Conservation (phyloP, 2,888 invertebrate genomes). For the Andrena bucephala region DNA sequence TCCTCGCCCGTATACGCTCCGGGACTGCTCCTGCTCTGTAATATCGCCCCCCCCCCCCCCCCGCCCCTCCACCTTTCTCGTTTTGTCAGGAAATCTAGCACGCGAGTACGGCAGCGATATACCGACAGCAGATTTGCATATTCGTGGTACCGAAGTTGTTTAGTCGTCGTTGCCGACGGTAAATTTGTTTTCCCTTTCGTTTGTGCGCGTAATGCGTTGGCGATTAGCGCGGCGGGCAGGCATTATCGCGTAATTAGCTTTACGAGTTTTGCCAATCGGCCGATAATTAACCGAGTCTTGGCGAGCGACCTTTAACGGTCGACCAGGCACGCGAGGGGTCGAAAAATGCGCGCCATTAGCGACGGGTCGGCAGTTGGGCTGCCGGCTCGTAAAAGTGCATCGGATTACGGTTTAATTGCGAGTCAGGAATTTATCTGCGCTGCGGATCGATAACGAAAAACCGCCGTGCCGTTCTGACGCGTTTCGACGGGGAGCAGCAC, state of each 20-base stretch:
- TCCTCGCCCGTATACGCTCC: too few relatives aligned
- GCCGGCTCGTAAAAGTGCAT: background rate
- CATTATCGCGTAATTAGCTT: constrained; percentile 21
- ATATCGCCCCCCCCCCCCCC: too few relatives aligned
- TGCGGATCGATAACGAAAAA: constrained; percentile 34
- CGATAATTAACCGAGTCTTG: constrained; percentile 31
- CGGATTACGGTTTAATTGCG: constrained; percentile 2
- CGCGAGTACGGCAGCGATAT: too few relatives aligned
- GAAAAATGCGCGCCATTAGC: constrained; percentile 22
- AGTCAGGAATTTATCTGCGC: background rate
- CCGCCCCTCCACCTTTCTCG: too few relatives aligned
- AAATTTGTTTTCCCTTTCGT: background rate
- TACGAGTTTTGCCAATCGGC: constrained; percentile 16
- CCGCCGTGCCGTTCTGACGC: background rate
- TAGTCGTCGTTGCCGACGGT: background rate
- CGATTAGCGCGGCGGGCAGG: constrained; percentile 2
- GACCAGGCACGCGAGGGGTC: constrained; percentile 11
- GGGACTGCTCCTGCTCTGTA: too few relatives aligned
- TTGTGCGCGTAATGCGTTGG: constrained; percentile 14
- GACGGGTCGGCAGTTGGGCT: background rate
- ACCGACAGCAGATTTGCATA: too few relatives aligned
- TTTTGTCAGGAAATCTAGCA: too few relatives aligned
- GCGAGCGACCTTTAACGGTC: constrained; percentile 27
- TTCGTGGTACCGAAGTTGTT: too few relatives aligned
- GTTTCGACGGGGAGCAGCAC: background rate